phyloP scores from a whole-genome alignment of 92 coral and sea anemone genomes.

The Pocillopora grandis region DNA sequence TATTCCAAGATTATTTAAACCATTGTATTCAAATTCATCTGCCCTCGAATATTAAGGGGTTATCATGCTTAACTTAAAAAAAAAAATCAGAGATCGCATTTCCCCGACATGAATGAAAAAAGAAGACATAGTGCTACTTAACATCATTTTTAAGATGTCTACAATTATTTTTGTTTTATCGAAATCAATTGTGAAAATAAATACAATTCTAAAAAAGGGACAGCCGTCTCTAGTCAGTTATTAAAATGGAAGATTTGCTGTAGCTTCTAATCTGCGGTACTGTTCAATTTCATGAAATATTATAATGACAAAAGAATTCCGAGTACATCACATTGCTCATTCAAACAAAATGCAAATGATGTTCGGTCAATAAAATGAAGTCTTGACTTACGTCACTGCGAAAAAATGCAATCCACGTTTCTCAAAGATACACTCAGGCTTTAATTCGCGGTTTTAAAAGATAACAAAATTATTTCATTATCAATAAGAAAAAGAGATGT shows the following conservation, averaged over 20 bases:
- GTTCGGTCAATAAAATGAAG: background rate
- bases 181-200: background rate
- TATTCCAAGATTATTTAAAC: conserved; percentile 8
- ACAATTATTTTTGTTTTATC: background rate
- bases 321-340: background rate
- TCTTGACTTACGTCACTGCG: too few species aligned
- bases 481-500: background rate
- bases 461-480: background rate
- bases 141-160: background rate
- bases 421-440: too few species aligned
- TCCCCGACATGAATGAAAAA: conserved; percentile 9
- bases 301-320: conserved; percentile 4
- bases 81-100: conserved; percentile 16
- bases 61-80: background rate
- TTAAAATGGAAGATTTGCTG: background rate
- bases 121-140: background rate
- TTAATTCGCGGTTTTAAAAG: background rate
- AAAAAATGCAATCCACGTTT: too few species aligned
- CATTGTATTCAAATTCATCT: conserved; percentile 23
- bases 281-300: conserved; percentile 6
- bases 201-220: background rate
- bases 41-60: conserved; percentile 27
- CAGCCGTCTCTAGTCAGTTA: background rate
- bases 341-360: background rate
- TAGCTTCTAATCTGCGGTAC: background rate